A percentile compares a stretch with the other conserved stretches of the same genome.
These are phyloP conservation scores for Poecilus cupreus DNA, from an alignment of 2,888 invertebrate species.

Conservation along the genomic window DNA sequence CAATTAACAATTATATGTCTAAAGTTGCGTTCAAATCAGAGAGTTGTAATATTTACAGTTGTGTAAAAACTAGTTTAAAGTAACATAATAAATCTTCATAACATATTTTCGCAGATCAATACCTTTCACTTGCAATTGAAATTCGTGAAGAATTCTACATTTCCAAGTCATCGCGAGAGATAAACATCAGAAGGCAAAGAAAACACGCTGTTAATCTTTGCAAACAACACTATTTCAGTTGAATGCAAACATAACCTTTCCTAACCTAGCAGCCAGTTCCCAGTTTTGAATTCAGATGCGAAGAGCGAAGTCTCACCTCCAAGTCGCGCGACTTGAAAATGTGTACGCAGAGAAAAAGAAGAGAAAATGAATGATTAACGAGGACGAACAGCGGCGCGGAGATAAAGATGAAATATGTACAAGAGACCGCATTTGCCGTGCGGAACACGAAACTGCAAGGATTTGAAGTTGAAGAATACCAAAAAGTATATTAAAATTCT, in stretches of 20 bases:
- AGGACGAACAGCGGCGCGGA: constrained; percentile 52
- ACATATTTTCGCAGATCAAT: not conserved
- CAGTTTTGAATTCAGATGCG: not conserved
- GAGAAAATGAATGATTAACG: constrained; percentile 54
- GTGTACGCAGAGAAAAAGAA: constrained; percentile 58
- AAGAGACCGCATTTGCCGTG: constrained; percentile 45
- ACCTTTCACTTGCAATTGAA: constrained; percentile 5
- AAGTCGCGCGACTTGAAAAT: constrained; percentile 7
- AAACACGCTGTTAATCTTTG: not conserved
- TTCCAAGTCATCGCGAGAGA: not conserved
- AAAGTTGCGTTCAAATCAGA: not conserved
- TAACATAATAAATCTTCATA: not conserved
- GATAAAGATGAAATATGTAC: constrained; percentile 58
- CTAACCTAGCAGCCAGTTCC: not conserved
- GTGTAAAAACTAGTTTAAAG: not conserved
- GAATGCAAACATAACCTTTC: not conserved
- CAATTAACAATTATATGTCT: no score
- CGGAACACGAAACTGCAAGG: constrained; percentile 45
- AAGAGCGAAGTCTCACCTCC: not conserved
- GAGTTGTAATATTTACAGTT: not conserved
- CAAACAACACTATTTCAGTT: not conserved
- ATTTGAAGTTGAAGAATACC: constrained; percentile 34
- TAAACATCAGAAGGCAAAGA: not conserved
- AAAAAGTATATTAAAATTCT: constrained; percentile 53
- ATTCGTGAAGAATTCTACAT: not conserved